Evolutionary conservation across 2,113 vertebrate species (phyloP), one percentile per base, ranked within the genome.

Genomic region (Rhegmatorhina hoffmannsi): DNA sequence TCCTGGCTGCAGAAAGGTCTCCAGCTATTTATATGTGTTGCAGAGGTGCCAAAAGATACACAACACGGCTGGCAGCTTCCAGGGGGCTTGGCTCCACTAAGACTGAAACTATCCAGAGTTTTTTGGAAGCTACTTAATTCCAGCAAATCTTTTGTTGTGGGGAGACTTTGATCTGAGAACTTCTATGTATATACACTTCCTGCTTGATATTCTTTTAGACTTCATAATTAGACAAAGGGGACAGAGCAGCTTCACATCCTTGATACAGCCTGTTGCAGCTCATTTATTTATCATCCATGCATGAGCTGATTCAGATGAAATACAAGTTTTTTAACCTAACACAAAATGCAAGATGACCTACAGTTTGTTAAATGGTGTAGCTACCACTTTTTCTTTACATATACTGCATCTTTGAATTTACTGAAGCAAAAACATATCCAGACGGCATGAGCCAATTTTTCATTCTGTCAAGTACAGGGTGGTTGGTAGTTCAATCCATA

Each of bases 1-100:
- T 97, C 87, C 94, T 92, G 89, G 62, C 68, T 56, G 67, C n/a
- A 83, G 87, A 93, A 91, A 91, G 76, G 90, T 88, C 82, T 95
- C 68, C 64, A 89, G 70, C 88, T 90, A 92, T 94, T 91, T 94
- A 89, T 83, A 38, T 40, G 73, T 13, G 15, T 77, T 92, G 93
- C 68, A 74, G 75, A 74, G 50, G 67, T 96, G 90, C 96, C 96
- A 83, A 60, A 82, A 89, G 76, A 89, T 72, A 93, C 60, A 69
- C 66, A 84, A 36, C 70, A 29, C 3, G 58, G 64, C 95, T 92
- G 87, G 92, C 90, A 92, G 78, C 59, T 89, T 90, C 83, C 85
- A 85, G 79, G 81, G 63, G 20, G 49, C 77, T 95, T 95, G 90
- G 81, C 80, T 92, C 68, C 44, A 40, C 62, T 60, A 92, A 60